Percentiles rank a stretch among this genome's conserved stretches.
Evolutionary conservation across 2,888 invertebrate species (phyloP).

Genomic region (Ferrisia virgata): DNA sequence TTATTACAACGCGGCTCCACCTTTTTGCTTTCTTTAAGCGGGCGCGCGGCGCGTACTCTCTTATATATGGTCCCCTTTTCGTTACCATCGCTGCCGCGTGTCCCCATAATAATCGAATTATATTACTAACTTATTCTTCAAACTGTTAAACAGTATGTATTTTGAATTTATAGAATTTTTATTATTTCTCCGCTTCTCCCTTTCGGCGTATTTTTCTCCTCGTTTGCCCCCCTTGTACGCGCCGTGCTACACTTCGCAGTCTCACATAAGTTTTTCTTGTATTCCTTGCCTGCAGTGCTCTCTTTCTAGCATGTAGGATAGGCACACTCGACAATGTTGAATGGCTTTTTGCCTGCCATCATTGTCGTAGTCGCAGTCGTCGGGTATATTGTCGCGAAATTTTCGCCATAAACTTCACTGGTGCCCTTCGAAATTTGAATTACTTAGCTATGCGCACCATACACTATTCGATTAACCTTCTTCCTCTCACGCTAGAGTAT

Average conservation of each 20-base stretch:
- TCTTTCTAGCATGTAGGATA: background rate
- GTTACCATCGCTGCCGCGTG: background rate
- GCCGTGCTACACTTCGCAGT: too few relatives aligned
- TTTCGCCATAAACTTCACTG: too few relatives aligned
- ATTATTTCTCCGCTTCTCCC: slow-evolving; percentile 17
- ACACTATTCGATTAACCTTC: too few relatives aligned
- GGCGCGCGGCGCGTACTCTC: background rate
- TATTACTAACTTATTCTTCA: slow-evolving; percentile 27
- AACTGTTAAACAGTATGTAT: slow-evolving; percentile 26
- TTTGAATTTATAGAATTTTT: slow-evolving; percentile 35
- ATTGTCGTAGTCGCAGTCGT: background rate
- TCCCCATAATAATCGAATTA: slow-evolving; percentile 30
- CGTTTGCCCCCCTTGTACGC: background rate
- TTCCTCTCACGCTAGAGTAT: too few relatives aligned
- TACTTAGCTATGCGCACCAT: too few relatives aligned
- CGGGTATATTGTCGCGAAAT: background rate
- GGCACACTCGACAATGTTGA: background rate
- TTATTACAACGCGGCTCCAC: slow-evolving; percentile 43
- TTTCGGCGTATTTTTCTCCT: background rate
- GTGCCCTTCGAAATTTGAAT: too few relatives aligned
- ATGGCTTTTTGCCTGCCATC: background rate
- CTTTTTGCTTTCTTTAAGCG: slow-evolving; percentile 38
- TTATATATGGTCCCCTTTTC: background rate
- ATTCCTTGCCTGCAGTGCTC: background rate
- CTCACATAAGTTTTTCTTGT: too few relatives aligned